phyloP scores from a whole-genome alignment of 2,888 invertebrate genomes.

The Drosophila tanythrix region DNA sequence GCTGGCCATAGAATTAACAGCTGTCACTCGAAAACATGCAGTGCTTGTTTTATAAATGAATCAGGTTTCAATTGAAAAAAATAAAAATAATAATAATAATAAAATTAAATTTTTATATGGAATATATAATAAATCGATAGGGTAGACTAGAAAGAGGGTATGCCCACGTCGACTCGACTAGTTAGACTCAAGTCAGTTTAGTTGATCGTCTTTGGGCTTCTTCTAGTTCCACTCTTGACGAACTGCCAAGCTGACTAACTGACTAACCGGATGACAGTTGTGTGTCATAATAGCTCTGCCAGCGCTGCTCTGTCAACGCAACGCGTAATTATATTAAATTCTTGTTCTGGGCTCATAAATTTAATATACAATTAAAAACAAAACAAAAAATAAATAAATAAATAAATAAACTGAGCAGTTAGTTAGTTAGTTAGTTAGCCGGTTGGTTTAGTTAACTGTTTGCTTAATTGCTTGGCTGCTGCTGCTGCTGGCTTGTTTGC shows the following conservation, averaged over 20 bases:
- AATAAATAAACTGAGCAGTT: background rate
- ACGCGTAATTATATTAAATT: slow-evolving; percentile 3
- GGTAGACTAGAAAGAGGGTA: background rate
- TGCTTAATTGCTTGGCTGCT: background rate
- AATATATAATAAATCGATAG: background rate
- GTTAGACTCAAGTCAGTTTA: background rate
- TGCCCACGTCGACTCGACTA: background rate
- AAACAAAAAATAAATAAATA: background rate
- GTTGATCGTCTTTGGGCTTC: background rate
- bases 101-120: background rate
- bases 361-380: slow-evolving; percentile 5
- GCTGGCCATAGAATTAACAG: background rate
- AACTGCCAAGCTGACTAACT: background rate
- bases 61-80: background rate
- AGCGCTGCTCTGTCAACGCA: slow-evolving; percentile 19
- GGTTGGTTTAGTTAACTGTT: background rate
- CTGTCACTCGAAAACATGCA: background rate
- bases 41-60: background rate
- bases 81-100: too few species aligned
- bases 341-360: slow-evolving; percentile 20
- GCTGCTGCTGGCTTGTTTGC: slow-evolving; percentile 4
- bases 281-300: slow-evolving; percentile 34
- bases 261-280: slow-evolving; percentile 17
- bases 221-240: background rate
- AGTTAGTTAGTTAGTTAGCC: background rate